phyloP scores from a whole-genome alignment of 1,140 invertebrate genomes.

The Aphelenchoides fujianensis region DNA sequence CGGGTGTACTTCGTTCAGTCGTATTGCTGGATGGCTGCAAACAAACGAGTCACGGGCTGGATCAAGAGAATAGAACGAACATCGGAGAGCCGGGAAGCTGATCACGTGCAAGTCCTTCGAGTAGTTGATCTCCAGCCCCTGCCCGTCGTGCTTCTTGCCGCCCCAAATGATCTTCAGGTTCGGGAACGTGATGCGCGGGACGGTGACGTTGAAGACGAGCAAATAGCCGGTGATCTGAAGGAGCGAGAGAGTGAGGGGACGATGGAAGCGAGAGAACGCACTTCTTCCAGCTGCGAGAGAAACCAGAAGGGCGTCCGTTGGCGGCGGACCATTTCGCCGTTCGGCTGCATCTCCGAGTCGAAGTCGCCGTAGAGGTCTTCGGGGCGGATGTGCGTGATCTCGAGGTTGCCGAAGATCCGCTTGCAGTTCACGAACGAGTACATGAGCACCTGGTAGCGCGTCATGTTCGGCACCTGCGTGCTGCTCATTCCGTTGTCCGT shows the following conservation, averaged over 20 bases:
- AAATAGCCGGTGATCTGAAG: constrained; percentile 46
- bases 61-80: constrained; percentile 21
- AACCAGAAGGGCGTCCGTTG: constrained; percentile 32
- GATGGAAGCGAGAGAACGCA: constrained; percentile 2
- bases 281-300: constrained; percentile 41
- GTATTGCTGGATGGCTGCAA: not conserved
- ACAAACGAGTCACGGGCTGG: not conserved
- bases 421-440: constrained; percentile 43
- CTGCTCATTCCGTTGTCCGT: constrained; percentile 45
- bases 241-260: not conserved
- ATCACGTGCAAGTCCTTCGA: constrained; percentile 15
- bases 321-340: constrained; percentile 8
- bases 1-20: no score
- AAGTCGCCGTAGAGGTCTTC: constrained; percentile 32
- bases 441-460: constrained; percentile 32
- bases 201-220: constrained; percentile 38
- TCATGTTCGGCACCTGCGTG: constrained; percentile 31
- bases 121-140: constrained; percentile 31
- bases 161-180: constrained; percentile 44
- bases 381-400: constrained; percentile 40
- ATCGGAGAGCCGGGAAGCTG: constrained; percentile 34
- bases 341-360: not conserved
- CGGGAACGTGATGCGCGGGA: constrained; percentile 31
- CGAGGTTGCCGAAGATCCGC: constrained; percentile 41
- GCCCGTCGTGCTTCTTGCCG: constrained; percentile 37